Percentiles rank a stretch among this genome's conserved stretches.
Conservation (phyloP, 2,888 invertebrate genomes). For the Poecilus cupreus region DNA sequence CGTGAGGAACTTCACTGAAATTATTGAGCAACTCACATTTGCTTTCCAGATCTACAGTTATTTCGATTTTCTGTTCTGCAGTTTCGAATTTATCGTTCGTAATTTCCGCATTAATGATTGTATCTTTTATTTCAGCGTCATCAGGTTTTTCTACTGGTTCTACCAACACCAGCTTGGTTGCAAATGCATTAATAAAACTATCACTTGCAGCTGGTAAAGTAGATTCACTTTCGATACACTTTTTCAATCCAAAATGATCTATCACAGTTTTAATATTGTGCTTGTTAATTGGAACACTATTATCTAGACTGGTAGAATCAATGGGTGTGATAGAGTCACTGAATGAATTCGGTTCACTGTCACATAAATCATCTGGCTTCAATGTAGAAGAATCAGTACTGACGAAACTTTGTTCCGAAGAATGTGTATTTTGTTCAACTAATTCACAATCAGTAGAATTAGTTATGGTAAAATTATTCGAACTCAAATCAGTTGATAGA, state of each 20-base stretch:
- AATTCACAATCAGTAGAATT: too few species aligned
- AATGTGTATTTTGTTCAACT: too few species aligned
- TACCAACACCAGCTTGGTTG: neutral
- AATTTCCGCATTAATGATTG: neutral
- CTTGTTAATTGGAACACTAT: neutral
- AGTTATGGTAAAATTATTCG: too few species aligned
- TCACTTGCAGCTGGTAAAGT: too few species aligned
- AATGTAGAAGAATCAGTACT: too few species aligned
- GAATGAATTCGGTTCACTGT: too few species aligned
- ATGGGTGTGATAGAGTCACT: too few species aligned
- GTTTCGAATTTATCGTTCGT: neutral
- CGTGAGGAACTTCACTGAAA: neutral
- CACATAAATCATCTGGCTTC: too few species aligned
- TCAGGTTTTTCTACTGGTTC: neutral
- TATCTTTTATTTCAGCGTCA: neutral
- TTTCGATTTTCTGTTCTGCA: neutral
- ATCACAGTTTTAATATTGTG: neutral
- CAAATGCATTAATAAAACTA: constrained; percentile 17
- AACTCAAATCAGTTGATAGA: too few species aligned
- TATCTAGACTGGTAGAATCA: too few species aligned
- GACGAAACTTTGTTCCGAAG: too few species aligned
- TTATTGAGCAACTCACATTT: neutral
- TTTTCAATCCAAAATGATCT: neutral
- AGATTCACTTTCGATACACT: neutral
- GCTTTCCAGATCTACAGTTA: neutral